phyloP scores from a whole-genome alignment of 1,140 invertebrate genomes.

The Pachypeltis micranthus region DNA sequence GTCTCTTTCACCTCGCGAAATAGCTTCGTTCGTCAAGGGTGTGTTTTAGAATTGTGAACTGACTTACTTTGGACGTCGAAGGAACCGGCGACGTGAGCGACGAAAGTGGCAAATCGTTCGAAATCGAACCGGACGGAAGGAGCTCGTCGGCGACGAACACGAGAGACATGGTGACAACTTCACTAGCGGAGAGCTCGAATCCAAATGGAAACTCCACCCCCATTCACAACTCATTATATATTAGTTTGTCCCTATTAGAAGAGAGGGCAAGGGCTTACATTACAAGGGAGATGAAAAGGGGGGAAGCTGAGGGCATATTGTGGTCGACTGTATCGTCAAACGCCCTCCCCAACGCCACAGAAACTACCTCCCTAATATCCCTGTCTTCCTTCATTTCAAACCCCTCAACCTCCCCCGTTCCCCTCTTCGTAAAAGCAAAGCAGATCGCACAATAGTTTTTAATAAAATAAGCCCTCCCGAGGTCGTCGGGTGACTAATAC shows the following conservation, averaged over 20 bases:
- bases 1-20: no score
- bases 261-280: slow-evolving; percentile 3
- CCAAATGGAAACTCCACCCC: slow-evolving; percentile 14
- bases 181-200: not conserved
- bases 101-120: slow-evolving; percentile 7
- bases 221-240: slow-evolving; percentile 28
- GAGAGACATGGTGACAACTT: slow-evolving; percentile 11
- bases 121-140: not conserved
- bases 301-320: slow-evolving; percentile 10
- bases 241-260: slow-evolving; percentile 25
- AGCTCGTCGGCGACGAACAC: not conserved
- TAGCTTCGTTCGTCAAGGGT: no score
- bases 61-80: not conserved
- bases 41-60: not conserved
- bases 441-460: slow-evolving; percentile 7
- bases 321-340: slow-evolving; percentile 6
- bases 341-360: not conserved
- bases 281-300: not conserved
- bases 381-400: not conserved
- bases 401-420: no score
- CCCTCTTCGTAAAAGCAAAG: not conserved
- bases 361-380: not conserved
- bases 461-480: slow-evolving; percentile 16
- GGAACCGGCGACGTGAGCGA: not conserved
- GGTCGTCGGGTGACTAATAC: slow-evolving; percentile 7